phyloP scores from a whole-genome alignment of 2,888 invertebrate species.

The Tachina lurida region DNA sequence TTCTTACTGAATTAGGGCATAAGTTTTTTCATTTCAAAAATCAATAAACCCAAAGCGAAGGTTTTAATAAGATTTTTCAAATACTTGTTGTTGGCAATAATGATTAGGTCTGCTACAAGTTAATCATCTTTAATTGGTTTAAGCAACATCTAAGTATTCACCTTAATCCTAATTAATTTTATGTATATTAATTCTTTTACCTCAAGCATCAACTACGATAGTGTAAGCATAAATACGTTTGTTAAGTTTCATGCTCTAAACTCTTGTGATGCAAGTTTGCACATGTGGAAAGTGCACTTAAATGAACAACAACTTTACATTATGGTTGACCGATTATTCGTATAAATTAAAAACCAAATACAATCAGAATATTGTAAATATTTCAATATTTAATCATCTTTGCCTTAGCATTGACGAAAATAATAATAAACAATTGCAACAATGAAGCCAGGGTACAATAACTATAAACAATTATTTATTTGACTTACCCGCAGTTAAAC shows the following conservation, averaged over 20 bases:
- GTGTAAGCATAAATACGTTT: too few species aligned
- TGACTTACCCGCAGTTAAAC: conserved; percentile 47
- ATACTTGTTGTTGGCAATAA: not conserved
- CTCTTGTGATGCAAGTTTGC: too few species aligned
- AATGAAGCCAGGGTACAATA: not conserved
- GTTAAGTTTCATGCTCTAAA: too few species aligned
- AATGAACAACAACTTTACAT: too few species aligned
- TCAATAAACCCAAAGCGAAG: not conserved
- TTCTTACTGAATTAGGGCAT: too few species aligned
- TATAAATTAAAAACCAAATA: too few species aligned
- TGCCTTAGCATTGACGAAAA: not conserved
- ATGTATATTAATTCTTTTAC: too few species aligned
- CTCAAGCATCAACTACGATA: too few species aligned
- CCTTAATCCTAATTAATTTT: conserved; percentile 29
- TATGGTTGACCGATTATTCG: too few species aligned
- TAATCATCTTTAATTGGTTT: conserved; percentile 9
- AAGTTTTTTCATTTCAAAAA: not conserved
- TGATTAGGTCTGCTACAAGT: not conserved
- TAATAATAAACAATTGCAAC: not conserved
- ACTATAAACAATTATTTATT: conserved; percentile 9
- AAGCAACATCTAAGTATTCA: not conserved
- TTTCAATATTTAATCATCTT: conserved; percentile 41
- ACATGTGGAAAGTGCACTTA: too few species aligned
- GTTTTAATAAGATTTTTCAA: not conserved
- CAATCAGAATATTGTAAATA: not conserved